phyloP scores from a whole-genome alignment of 2,113 vertebrate species.

The Embiotoca jacksoni region DNA sequence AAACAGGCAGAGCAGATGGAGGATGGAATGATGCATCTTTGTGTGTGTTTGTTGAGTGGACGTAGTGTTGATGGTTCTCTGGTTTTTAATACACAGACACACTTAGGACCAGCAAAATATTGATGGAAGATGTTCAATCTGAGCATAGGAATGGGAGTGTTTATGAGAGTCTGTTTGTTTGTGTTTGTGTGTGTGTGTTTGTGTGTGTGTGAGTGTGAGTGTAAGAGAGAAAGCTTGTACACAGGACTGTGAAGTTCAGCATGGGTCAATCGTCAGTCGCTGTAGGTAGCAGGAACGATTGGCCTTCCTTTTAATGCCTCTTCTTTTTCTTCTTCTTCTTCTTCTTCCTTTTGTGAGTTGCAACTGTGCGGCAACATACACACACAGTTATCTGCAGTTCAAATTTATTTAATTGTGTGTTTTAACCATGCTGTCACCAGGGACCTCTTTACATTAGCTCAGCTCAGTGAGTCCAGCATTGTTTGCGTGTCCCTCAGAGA shows the following conservation, averaged over 20 bases:
- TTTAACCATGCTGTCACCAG: conserved; percentile 12
- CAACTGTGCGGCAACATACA: conserved; percentile 4
- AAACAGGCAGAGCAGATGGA: conserved; percentile 60
- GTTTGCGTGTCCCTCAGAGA: conserved; percentile 19
- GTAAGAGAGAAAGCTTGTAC: background rate
- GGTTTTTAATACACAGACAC: background rate
- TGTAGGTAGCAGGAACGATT: no score
- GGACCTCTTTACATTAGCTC: conserved; percentile 21
- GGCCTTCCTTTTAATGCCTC: no score
- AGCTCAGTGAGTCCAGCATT: conserved; percentile 16
- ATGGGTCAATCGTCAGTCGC: background rate
- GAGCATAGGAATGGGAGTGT: background rate
- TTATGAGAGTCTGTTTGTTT: background rate
- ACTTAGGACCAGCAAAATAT: background rate
- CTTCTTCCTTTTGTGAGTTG: no score
- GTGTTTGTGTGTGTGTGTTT: background rate
- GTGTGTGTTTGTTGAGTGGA: background rate
- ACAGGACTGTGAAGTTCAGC: conserved; percentile 4
- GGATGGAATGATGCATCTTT: background rate
- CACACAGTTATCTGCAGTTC: conserved; percentile 45
- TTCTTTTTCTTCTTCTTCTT: no score
- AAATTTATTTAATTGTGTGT: conserved; percentile 41
- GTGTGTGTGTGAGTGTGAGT: background rate
- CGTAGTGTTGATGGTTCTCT: background rate
- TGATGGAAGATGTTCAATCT: conserved; percentile 20